A percentile compares a stretch with the other conserved stretches of the same genome.
Conservation (phyloP, 2,888 invertebrate species). For the Argynnis bischoffii region DNA sequence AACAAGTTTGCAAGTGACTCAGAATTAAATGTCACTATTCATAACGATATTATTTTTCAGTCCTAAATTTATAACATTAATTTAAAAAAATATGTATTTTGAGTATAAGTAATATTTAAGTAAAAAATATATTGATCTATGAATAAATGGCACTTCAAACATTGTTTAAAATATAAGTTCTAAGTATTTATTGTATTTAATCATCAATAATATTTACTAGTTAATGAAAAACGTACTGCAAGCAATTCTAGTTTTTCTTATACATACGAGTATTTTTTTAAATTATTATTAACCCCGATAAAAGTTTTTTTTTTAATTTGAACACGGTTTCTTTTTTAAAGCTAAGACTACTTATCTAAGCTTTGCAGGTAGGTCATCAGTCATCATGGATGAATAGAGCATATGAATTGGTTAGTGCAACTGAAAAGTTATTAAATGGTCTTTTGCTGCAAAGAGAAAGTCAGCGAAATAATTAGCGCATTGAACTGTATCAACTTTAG, state of each 20-base stretch:
- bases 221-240: too few species aligned
- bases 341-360: not conserved
- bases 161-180: too few species aligned
- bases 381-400: constrained; percentile 24
- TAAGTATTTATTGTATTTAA: too few species aligned
- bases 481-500: constrained; percentile 70
- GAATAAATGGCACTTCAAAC: too few species aligned
- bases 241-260: too few species aligned
- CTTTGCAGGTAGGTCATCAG: constrained; percentile 2
- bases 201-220: too few species aligned
- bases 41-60: not conserved
- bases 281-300: too few species aligned
- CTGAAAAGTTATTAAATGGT: constrained; percentile 31
- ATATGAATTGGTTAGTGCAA: constrained; percentile 12
- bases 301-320: too few species aligned
- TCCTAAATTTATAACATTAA: not conserved
- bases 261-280: too few species aligned
- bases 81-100: too few species aligned
- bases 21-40: not conserved
- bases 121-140: too few species aligned
- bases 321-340: not conserved
- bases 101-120: too few species aligned
- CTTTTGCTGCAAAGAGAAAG: constrained; percentile 64
- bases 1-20: constrained; percentile 13
- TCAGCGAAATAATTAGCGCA: constrained; percentile 59